phyloP scores from a whole-genome alignment of 2,113 vertebrate species.

The Ornithorhynchus anatinus region DNA sequence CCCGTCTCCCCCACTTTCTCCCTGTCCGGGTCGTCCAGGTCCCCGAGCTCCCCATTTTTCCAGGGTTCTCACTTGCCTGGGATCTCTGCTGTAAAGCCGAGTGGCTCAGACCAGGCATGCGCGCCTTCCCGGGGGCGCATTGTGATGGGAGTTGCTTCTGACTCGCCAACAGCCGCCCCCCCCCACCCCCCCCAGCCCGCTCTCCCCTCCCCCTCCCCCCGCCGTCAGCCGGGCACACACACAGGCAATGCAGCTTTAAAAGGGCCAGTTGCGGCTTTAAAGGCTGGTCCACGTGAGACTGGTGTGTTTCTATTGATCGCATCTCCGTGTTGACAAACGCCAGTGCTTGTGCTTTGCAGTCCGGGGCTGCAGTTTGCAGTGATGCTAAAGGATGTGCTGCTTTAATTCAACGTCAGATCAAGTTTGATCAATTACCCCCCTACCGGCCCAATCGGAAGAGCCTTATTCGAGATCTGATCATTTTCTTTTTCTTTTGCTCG shows the following conservation, averaged over 20 bases:
- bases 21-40: not conserved
- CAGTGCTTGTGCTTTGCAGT: constrained; percentile 64
- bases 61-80: not conserved
- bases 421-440: constrained; percentile 89
- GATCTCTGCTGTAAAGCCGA: constrained; percentile 55
- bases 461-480: constrained; percentile 67
- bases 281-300: constrained; percentile 71
- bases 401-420: constrained; percentile 84
- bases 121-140: constrained; percentile 54
- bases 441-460: constrained; percentile 83
- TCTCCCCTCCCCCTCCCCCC: not conserved
- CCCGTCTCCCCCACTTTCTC: constrained; percentile 8
- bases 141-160: constrained; percentile 58
- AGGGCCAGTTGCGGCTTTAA: constrained; percentile 49
- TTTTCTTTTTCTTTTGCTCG: constrained; percentile 26
- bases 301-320: constrained; percentile 67
- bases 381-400: constrained; percentile 59
- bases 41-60: not conserved
- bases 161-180: constrained; percentile 40
- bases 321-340: constrained; percentile 67
- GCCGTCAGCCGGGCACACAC: not conserved
- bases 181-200: not conserved
- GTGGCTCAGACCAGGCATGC: constrained; percentile 46
- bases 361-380: constrained; percentile 63
- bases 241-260: constrained; percentile 65